Evolutionary conservation across 2,888 invertebrate genomes (phyloP), one percentile per base, ranked within the genome.

Genomic region (Epirrhoe alternata): DNA sequence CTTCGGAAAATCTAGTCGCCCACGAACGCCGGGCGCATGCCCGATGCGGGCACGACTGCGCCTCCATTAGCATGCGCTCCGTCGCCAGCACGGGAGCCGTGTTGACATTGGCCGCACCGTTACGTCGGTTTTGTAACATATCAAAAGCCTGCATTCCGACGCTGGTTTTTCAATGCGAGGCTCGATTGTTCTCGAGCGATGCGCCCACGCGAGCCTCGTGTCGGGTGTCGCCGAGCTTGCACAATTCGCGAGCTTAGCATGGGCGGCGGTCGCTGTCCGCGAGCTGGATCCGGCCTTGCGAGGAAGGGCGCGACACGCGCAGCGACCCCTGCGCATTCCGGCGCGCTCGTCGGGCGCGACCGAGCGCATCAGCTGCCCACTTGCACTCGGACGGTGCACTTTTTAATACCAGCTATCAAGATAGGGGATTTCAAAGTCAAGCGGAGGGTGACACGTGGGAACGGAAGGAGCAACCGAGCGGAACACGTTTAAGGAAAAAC

Each of bases 21-120:
- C 91, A 82, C 88, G 81, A 82, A 75, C 76, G 78, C 77, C 77
- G 74, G 68, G 74, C 82, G 82, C 82, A 82, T 84, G 79, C 79
- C 74, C 79, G 80, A 82, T 79, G 83, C 83, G 75, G 74, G 78
- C 81, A 80, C 69, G 69, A 73, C 72, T 58, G 69, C 74, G 70
- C 74, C 69, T 79, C 70, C 77, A 90, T 90, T 90, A 88, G 79
- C 90, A 90, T 89, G 87, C 79, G 82, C 80, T 86, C 84, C 83
- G 83, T 85, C 81, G 80, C 78, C 81, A 81, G 83, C 80, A 83
- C 82, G 74, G 86, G 83, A 87, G 87, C 87, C 84, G 84, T 85
- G 87, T 87, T 92, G 92, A 92, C 92, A 92, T 92, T 92, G 91
- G 91, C 87, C 86, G 66, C 83, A 85, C 84, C 83, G 86, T 87